Evolutionary conservation across 2,797 vertebrate species (phyloP), one percentile per base, ranked within the genome.

Genomic region (Harpagifer antarcticus): DNA sequence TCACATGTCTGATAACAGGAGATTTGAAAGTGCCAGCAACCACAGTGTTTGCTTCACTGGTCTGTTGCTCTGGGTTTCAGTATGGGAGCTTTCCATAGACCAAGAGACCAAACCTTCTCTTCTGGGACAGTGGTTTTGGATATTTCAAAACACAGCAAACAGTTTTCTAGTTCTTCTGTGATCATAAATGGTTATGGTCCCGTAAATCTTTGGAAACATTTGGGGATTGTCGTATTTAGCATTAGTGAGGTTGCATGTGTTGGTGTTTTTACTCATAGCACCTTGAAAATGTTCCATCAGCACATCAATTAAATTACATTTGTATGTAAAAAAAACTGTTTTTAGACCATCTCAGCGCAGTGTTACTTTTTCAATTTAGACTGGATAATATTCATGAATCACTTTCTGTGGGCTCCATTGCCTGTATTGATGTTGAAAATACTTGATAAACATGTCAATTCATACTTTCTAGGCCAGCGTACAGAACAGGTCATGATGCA

Each of bases 1-100:
- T 91, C 89, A 88, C 73, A 72, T 79, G 79, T 82, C 86, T 81
- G 79, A 89, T 89, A 90, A 83, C 37, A 11, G 56, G 72, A 79
- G 79, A 84, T 50, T 81, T 57, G 11, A 66, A 56, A 19, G 40
- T 71, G 81, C 78, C 85, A 88, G 81, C 37, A 85, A 76, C 60
- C 80, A 37, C 65, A 80, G 68, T 57, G 69, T 88, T 84, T 86
- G 59, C 79, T 77, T 74, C 68, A 83, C 67, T 65, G 70, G 42
- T 31, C 62, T 69, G 74, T 82, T 72, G 67, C 81, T 84, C 67
- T 65, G 74, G 48, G 60, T 57, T 62, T 61, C 68, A 64, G 60
- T 58, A 49, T 42, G 17, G 72, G 23, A 81, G 66, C 69, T 89
- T 87, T 83, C 62, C 75, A 50, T 52, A 23, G 65, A 72, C 33